Conservation (phyloP, 2,888 invertebrate species). For the Urechis unicinctus region DNA sequence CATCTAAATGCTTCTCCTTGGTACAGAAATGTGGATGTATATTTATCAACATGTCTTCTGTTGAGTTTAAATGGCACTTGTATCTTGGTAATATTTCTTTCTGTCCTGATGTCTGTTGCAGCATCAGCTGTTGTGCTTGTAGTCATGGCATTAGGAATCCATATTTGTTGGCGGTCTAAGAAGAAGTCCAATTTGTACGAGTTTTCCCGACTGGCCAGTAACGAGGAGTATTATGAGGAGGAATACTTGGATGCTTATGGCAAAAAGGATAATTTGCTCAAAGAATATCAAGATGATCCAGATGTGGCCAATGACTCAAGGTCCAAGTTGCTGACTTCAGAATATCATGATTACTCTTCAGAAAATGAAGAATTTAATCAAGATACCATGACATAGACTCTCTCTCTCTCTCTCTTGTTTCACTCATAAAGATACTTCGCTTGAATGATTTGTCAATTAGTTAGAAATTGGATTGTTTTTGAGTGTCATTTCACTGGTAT, state of each 20-base stretch:
- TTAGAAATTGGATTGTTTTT: too few relatives aligned
- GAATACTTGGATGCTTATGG: not conserved
- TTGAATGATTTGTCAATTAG: too few relatives aligned
- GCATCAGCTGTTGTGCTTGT: constrained; percentile 8
- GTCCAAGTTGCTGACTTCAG: not conserved
- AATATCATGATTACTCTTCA: not conserved
- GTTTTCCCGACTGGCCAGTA: constrained; percentile 4
- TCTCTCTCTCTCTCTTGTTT: too few relatives aligned
- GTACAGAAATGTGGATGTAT: too few relatives aligned
- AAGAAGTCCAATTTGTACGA: not conserved
- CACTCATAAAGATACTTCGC: too few relatives aligned
- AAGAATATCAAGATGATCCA: not conserved
- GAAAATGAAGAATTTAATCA: not conserved
- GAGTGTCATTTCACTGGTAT: too few relatives aligned
- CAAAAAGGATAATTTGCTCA: not conserved
- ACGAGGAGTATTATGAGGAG: constrained; percentile 1
- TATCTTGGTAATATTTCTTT: not conserved
- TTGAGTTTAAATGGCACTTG: not conserved
- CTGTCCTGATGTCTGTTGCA: not conserved
- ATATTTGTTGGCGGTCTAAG: constrained; percentile 3
- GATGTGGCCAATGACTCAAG: not conserved
- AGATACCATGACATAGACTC: not conserved
- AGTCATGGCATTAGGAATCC: not conserved
- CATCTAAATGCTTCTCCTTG: too few relatives aligned
- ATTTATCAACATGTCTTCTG: not conserved